phyloP scores from a whole-genome alignment of 2,113 vertebrate species.

The Terrapene triunguis region DNA sequence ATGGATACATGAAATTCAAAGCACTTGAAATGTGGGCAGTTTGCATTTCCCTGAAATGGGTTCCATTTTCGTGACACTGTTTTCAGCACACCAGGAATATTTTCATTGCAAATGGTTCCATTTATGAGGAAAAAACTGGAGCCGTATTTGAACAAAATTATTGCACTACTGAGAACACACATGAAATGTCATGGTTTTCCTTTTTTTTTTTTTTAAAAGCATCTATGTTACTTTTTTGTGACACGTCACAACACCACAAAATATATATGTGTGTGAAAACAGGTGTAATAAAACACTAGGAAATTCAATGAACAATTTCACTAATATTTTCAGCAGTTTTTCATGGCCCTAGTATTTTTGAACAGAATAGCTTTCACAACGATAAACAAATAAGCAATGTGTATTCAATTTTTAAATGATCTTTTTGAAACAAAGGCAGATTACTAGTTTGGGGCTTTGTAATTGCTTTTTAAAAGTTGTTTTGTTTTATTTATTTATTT shows the following conservation, averaged over 20 bases:
- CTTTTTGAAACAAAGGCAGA: slow-evolving; percentile 55
- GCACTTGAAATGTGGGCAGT: background rate
- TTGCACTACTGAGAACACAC: slow-evolving; percentile 74
- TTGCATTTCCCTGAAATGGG: slow-evolving; percentile 30
- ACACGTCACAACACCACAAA: slow-evolving; percentile 72
- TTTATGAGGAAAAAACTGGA: slow-evolving; percentile 55
- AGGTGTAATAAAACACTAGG: slow-evolving; percentile 55
- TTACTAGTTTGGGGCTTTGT: slow-evolving; percentile 22
- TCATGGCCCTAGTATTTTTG: background rate
- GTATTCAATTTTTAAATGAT: slow-evolving; percentile 34
- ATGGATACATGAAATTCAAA: slow-evolving; percentile 17
- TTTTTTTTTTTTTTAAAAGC: slow-evolving; percentile 54
- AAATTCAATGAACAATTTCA: slow-evolving; percentile 55
- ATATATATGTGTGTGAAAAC: slow-evolving; percentile 74
- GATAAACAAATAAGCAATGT: slow-evolving; percentile 53
- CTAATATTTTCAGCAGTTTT: background rate
- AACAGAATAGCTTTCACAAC: slow-evolving; percentile 37
- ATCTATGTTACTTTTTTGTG: slow-evolving; percentile 71
- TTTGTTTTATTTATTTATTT: background rate
- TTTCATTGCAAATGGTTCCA: slow-evolving; percentile 72
- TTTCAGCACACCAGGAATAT: slow-evolving; percentile 66
- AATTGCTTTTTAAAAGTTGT: background rate
- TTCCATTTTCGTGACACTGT: slow-evolving; percentile 58
- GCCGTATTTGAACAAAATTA: slow-evolving; percentile 70
- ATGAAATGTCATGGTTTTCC: slow-evolving; percentile 75